Evolutionary conservation across 2,113 vertebrate genomes (phyloP), one percentile per base, ranked within the genome.

Genomic region (Accipiter cooperii): DNA sequence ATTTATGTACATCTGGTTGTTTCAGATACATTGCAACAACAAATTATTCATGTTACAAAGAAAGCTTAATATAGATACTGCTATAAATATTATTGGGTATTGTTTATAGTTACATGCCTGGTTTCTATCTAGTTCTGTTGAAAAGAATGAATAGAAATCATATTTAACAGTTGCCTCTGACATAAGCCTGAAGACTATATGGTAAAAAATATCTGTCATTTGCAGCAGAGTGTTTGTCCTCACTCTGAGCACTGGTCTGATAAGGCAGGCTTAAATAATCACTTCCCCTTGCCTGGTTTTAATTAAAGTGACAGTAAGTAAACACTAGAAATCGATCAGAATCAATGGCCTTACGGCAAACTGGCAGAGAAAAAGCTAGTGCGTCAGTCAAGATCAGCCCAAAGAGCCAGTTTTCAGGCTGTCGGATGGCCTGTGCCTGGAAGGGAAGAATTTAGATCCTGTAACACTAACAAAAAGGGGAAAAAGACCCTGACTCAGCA

Each of bases 191-290:
- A 96, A 77, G 91, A 93, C 49, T 38, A 5, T 9, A 20, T 31
- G 16, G 70, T 87, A 93, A 93, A 96, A 97, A 85, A 88, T 91
- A 85, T 46, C 84, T 83, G 69, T 60, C 0, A 0, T 83, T 96
- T 94, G 84, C 87, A 96, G 84, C 42, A 57, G 80, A 26, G 29
- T 76, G 78, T 94, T 96, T 91, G 89, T 93, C 70, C 89, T 94
- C 87, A 77, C 74, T 70, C 38, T 91, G 91, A 94, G 75, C 0
- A 0, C 93, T 83, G 71, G 57, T 80, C 94, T 96, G 97, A 97
- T 97, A 96, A 97, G 78, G 63, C 36, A 85, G 46, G 54, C 70
- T 89, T 85, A 94, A 97, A 85, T 93, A 94, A 97, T 97, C 74
- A 76, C 94, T 80, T 96, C 42, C 49, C 49, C 78, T 76, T 70